These are phyloP conservation scores for Pimephales promelas DNA, from an alignment of 2,113 vertebrate genomes.

Conservation along the genomic window DNA sequence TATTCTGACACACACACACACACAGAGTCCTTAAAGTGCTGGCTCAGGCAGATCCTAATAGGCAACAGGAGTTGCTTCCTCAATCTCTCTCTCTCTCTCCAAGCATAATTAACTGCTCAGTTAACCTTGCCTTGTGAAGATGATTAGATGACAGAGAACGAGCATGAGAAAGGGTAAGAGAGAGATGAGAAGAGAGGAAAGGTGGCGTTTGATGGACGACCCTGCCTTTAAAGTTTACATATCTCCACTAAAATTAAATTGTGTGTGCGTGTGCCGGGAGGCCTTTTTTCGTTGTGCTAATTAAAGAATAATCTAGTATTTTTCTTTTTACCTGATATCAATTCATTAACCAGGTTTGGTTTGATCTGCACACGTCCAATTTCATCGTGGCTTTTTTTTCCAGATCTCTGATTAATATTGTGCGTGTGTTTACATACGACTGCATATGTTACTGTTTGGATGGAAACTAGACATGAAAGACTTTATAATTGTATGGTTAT, in stretches of 20 bases:
- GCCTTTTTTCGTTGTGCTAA: slow-evolving; percentile 14
- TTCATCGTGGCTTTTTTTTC: background rate
- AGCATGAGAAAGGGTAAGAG: slow-evolving; percentile 36
- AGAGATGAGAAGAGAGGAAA: slow-evolving; percentile 50
- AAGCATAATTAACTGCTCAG: slow-evolving; percentile 47
- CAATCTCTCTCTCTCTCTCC: slow-evolving; percentile 15
- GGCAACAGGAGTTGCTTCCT: slow-evolving; percentile 21
- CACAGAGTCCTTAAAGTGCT: slow-evolving; percentile 28
- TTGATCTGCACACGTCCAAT: slow-evolving; percentile 35
- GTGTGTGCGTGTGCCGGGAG: background rate
- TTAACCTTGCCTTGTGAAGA: slow-evolving; percentile 47
- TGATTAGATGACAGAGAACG: slow-evolving; percentile 50
- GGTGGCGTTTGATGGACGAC: slow-evolving; percentile 37
- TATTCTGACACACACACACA: background rate
- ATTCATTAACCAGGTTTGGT: slow-evolving; percentile 30
- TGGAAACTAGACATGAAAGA: slow-evolving; percentile 29
- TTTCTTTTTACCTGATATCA: slow-evolving; percentile 48
- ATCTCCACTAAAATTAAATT: slow-evolving; percentile 37
- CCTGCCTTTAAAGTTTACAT: slow-evolving; percentile 51
- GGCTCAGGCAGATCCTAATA: slow-evolving; percentile 14
- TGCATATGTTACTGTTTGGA: slow-evolving; percentile 6
- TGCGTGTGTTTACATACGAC: background rate
- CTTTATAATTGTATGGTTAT: slow-evolving; percentile 35
- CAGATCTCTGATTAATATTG: slow-evolving; percentile 27
- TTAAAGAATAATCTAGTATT: slow-evolving; percentile 41